Evolutionary conservation across 2,113 vertebrate genomes (phyloP).

Genomic region (Dipodomys merriami): DNA sequence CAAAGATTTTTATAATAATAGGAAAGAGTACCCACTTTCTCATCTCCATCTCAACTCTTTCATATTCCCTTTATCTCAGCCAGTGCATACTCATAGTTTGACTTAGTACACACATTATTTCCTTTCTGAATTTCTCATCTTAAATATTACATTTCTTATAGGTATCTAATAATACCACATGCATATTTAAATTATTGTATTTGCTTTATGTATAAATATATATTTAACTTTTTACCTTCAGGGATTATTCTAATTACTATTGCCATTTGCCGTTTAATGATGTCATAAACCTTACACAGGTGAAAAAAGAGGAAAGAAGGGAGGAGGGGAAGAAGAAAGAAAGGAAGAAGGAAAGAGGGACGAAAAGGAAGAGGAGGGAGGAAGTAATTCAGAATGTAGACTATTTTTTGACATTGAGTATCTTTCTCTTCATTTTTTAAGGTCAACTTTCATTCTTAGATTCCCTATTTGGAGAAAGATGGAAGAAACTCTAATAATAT

Average conservation of each 20-base stretch:
- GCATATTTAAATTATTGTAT: not conserved
- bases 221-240: not conserved
- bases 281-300: not conserved
- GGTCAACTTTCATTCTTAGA: constrained; percentile 25
- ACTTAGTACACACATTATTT: not conserved
- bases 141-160: not conserved
- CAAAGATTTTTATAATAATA: not conserved
- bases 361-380: not conserved
- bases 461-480: not conserved
- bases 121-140: not conserved
- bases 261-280: not conserved
- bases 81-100: not conserved
- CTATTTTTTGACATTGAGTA: not conserved
- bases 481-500: not conserved
- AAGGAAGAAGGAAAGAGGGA: too few relatives aligned
- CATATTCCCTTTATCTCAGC: not conserved
- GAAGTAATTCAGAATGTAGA: not conserved
- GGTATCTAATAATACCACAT: not conserved
- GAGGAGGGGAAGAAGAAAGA: too few relatives aligned
- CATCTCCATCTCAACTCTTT: not conserved
- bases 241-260: not conserved
- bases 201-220: not conserved
- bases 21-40: not conserved
- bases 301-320: not conserved
- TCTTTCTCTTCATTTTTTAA: constrained; percentile 1